Evolutionary conservation across 2,113 vertebrate species (phyloP).

Genomic region (Centropristis striata): DNA sequence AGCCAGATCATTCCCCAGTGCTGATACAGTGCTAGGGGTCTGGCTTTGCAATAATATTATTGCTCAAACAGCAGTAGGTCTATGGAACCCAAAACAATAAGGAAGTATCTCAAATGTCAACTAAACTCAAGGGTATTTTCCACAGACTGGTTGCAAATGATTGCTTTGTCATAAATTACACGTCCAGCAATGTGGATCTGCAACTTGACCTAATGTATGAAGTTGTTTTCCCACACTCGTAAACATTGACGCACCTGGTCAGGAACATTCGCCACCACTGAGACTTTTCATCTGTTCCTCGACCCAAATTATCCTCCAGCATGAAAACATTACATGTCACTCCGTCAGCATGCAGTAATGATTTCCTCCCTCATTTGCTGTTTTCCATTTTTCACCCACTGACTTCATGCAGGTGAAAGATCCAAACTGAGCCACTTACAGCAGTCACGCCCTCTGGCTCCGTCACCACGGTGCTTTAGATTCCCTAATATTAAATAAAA

Average conservation of each 20-base stretch:
- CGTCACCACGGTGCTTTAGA: slow-evolving; percentile 5
- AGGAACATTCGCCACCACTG: slow-evolving; percentile 21
- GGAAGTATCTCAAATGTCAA: not conserved
- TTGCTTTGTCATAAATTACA: slow-evolving; percentile 5
- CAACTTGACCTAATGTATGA: not conserved
- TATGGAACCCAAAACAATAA: not conserved
- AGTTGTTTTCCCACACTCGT: not conserved
- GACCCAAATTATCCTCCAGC: slow-evolving; percentile 12
- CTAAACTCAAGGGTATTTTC: slow-evolving; percentile 7
- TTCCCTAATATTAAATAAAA: slow-evolving; percentile 23
- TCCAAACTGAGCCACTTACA: slow-evolving; percentile 17
- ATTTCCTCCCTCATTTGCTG: slow-evolving; percentile 17
- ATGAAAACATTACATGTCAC: slow-evolving; percentile 32
- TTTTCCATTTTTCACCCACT: slow-evolving; percentile 44
- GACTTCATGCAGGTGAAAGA: slow-evolving; percentile 16
- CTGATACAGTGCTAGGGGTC: too few species aligned
- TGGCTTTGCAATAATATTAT: not conserved
- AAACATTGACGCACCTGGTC: slow-evolving; percentile 1
- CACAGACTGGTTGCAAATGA: not conserved
- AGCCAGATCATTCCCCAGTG: too few species aligned
- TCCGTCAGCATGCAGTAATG: slow-evolving; percentile 22
- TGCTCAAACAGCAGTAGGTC: not conserved
- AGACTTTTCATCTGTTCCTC: slow-evolving; percentile 20
- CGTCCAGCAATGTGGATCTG: not conserved
- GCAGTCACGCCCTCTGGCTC: slow-evolving; percentile 21